phyloP scores from a whole-genome alignment of 2,113 vertebrate genomes.

The Cebus imitator region DNA sequence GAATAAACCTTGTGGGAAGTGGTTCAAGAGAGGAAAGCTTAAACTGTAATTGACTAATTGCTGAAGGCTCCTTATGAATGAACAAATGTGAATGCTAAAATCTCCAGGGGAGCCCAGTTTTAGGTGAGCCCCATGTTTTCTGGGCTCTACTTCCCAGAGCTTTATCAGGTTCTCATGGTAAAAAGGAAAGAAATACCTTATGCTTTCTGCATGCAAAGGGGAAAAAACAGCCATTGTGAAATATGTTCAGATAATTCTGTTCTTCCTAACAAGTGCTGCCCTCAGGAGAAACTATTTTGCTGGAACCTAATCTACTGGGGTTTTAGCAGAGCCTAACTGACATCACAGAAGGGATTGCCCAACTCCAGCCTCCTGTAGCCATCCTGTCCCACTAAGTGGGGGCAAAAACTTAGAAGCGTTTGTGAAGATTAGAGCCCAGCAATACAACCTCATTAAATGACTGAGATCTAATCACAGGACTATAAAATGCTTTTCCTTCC shows the following conservation, averaged over 20 bases:
- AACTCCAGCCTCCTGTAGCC: neutral
- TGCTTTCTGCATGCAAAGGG: neutral
- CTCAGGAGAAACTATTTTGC: neutral
- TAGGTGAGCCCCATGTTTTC: neutral
- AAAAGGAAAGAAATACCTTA: neutral
- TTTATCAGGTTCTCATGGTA: neutral
- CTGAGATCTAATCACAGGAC: neutral
- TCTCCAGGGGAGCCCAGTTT: neutral
- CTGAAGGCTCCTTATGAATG: neutral
- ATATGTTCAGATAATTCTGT: neutral
- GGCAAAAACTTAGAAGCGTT: neutral
- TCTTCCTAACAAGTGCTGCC: neutral
- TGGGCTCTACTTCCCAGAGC: neutral
- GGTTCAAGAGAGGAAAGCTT: neutral
- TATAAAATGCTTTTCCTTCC: neutral
- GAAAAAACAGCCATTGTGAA: neutral
- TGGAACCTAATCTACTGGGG: neutral
- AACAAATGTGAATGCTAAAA: neutral
- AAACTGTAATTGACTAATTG: neutral
- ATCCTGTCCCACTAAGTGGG: neutral
- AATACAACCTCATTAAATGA: neutral
- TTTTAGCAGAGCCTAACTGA: neutral
- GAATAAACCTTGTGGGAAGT: neutral
- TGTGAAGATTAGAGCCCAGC: neutral
- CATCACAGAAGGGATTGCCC: neutral